Conservation (phyloP, 35 echinoderm and acorn worm genomes). For the Strongylocentrotus purpuratus region DNA sequence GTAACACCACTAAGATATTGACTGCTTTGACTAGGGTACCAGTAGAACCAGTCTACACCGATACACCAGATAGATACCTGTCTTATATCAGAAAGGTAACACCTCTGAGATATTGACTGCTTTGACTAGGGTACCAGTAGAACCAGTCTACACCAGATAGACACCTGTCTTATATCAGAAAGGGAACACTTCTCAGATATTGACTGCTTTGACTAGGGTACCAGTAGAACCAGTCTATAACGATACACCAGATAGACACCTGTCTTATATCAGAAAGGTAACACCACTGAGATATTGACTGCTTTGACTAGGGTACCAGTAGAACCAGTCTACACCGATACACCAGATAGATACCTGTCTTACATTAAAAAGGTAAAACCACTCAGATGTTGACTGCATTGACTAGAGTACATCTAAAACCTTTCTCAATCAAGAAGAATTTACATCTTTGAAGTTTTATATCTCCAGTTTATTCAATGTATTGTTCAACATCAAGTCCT, state of each 20-base stretch:
- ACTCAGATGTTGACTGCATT: neutral
- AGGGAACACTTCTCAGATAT: neutral
- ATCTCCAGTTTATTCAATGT: no score
- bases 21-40: conserved; percentile 16
- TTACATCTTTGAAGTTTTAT: no score
- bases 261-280: neutral
- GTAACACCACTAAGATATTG: neutral
- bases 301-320: neutral
- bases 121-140: neutral
- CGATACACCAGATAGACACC: conserved; percentile 6
- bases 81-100: conserved; percentile 25
- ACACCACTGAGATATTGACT: neutral
- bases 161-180: neutral
- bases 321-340: neutral
- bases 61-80: conserved; percentile 18
- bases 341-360: conserved; percentile 16
- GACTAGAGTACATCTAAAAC: neutral
- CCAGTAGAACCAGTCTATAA: neutral
- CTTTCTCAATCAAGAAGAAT: neutral
- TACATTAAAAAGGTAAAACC: conserved; percentile 16
- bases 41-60: neutral
- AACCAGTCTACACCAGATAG: conserved; percentile 33
- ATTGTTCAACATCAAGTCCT: no score
- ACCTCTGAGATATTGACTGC: neutral
- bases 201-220: neutral